A percentile compares a stretch with the other conserved stretches of the same genome.
phyloP scores from a whole-genome alignment of 2,797 vertebrate genomes.

The Neoniphon sammara region DNA sequence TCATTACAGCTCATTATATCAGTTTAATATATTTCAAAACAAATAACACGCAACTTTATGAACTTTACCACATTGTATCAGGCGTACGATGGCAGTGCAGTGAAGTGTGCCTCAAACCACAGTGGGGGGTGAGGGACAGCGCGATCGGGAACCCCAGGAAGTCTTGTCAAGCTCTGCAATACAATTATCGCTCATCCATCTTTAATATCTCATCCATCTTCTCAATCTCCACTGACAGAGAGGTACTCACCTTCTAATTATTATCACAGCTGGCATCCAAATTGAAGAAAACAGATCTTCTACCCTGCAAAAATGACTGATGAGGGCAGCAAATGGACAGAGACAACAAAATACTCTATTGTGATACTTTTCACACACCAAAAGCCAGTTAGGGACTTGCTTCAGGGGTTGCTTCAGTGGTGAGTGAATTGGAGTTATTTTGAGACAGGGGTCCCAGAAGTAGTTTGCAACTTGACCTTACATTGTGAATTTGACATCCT shows the following conservation, averaged over 20 bases:
- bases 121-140: slow-evolving; percentile 53
- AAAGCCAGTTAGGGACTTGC: background rate
- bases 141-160: slow-evolving; percentile 54
- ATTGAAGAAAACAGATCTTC: slow-evolving; percentile 50
- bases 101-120: slow-evolving; percentile 48
- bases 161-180: slow-evolving; percentile 69
- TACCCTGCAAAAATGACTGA: slow-evolving; percentile 45
- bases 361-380: background rate
- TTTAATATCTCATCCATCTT: slow-evolving; percentile 73
- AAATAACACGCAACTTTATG: slow-evolving; percentile 41
- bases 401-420: background rate
- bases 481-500: background rate
- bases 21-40: slow-evolving; percentile 23
- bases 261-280: slow-evolving; percentile 72
- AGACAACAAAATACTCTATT: slow-evolving; percentile 3
- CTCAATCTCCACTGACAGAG: slow-evolving; percentile 60
- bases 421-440: background rate
- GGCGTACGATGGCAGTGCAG: slow-evolving; percentile 26
- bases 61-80: slow-evolving; percentile 30
- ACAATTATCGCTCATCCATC: slow-evolving; percentile 80
- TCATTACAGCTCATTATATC: background rate
- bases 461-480: background rate
- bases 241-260: slow-evolving; percentile 70
- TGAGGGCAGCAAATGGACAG: slow-evolving; percentile 2
- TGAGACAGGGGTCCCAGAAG: background rate